Evolutionary conservation across 2,888 invertebrate species (phyloP).

Genomic region (Noctuana brunneofusca): DNA sequence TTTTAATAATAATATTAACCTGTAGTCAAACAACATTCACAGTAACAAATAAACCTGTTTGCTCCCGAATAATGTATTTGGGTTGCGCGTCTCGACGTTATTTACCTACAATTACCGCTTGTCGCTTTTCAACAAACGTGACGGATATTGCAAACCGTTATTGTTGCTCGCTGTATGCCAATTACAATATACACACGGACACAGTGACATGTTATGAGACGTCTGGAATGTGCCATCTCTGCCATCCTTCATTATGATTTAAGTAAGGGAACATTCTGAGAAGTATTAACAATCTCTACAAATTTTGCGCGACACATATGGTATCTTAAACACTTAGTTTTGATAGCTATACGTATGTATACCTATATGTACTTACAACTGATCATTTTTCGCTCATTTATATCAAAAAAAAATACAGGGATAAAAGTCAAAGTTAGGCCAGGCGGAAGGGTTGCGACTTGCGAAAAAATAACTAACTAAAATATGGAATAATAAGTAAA

Average conservation of each 20-base stretch:
- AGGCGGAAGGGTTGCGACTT: too few relatives aligned
- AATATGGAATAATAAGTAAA: too few relatives aligned
- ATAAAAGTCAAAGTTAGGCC: too few relatives aligned
- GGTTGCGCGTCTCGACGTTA: slow-evolving; percentile 4
- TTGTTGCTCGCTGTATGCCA: slow-evolving; percentile 26
- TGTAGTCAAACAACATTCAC: background rate
- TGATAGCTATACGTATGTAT: too few relatives aligned
- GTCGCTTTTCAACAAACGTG: slow-evolving; percentile 21
- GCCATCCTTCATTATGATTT: slow-evolving; percentile 14
- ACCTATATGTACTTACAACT: too few relatives aligned
- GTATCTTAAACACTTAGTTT: too few relatives aligned
- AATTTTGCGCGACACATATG: background rate
- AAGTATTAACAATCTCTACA: background rate
- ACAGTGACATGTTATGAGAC: slow-evolving; percentile 25
- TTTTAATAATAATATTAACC: background rate
- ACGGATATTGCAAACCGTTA: slow-evolving; percentile 23
- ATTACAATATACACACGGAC: slow-evolving; percentile 14
- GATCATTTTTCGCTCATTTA: too few relatives aligned
- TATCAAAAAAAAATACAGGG: too few relatives aligned
- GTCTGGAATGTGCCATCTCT: slow-evolving; percentile 17
- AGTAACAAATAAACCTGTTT: background rate
- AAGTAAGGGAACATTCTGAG: slow-evolving; percentile 1
- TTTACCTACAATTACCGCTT: slow-evolving; percentile 18
- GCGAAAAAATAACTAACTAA: too few relatives aligned
- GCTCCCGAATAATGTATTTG: slow-evolving; percentile 2